These are phyloP conservation scores for Xestia sexstrigata DNA, from an alignment of 2,888 invertebrate species.

Conservation along the genomic window DNA sequence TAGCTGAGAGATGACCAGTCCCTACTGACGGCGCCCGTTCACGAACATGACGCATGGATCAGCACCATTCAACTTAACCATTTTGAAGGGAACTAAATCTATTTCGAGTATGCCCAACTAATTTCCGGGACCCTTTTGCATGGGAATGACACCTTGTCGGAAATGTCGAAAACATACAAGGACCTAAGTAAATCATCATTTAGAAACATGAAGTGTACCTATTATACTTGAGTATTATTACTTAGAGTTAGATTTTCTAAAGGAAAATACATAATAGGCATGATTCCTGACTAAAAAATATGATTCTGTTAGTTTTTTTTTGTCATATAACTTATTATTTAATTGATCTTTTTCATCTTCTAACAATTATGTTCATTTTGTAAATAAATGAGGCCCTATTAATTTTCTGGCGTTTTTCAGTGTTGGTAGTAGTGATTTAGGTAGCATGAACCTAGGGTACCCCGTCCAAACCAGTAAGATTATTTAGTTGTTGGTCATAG, in stretches of 20 bases:
- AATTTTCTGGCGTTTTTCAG: no score
- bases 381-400: background rate
- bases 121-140: constrained; percentile 18
- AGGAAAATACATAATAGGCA: no score
- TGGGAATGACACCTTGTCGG: background rate
- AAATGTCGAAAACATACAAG: constrained; percentile 4
- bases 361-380: background rate
- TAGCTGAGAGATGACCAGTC: no score
- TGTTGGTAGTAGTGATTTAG: background rate
- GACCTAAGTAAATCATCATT: background rate
- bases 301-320: no score
- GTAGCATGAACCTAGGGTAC: background rate
- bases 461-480: background rate
- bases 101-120: background rate
- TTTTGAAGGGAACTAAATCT: background rate
- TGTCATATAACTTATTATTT: background rate
- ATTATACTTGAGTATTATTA: background rate
- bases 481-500: no score
- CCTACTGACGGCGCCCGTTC: no score
- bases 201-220: background rate
- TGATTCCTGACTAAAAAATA: no score
- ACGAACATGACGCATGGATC: no score
- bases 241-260: background rate
- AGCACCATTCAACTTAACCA: no score
- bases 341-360: background rate